phyloP scores from a whole-genome alignment of 2,113 vertebrate genomes.

The Caranx melampygus region DNA sequence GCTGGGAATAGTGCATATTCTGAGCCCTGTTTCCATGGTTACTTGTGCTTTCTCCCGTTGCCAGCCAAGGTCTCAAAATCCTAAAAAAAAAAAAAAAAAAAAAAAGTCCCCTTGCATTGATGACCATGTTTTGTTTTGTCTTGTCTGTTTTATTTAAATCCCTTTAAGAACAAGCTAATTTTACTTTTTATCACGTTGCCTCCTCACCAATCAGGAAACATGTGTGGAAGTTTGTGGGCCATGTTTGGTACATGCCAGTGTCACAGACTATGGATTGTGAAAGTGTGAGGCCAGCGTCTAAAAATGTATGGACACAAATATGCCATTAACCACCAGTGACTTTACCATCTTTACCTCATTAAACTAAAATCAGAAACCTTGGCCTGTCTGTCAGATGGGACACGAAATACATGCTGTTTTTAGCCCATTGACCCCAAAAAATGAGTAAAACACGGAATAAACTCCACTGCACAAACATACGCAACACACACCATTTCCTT shows the following conservation, averaged over 20 bases:
- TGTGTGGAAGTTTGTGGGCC: slow-evolving; percentile 25
- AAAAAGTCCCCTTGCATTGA: slow-evolving; percentile 47
- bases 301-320: slow-evolving; percentile 54
- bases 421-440: background rate
- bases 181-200: slow-evolving; percentile 21
- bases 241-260: slow-evolving; percentile 29
- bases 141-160: slow-evolving; percentile 1
- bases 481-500: slow-evolving; percentile 10
- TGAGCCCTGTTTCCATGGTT: slow-evolving; percentile 81
- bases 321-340: slow-evolving; percentile 36
- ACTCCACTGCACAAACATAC: slow-evolving; percentile 6
- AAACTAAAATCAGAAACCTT: slow-evolving; percentile 29
- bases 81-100: slow-evolving; percentile 46
- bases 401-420: slow-evolving; percentile 34
- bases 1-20: slow-evolving; percentile 73
- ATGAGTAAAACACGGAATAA: slow-evolving; percentile 4
- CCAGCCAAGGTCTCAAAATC: slow-evolving; percentile 41
- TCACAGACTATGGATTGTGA: slow-evolving; percentile 52
- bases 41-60: slow-evolving; percentile 63
- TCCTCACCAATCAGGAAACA: slow-evolving; percentile 8
- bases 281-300: slow-evolving; percentile 18
- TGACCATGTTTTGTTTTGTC: slow-evolving; percentile 19
- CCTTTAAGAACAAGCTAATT: slow-evolving; percentile 21
- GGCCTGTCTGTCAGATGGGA: slow-evolving; percentile 27
- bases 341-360: slow-evolving; percentile 40